These are phyloP conservation scores for Noctua comes DNA, from an alignment of 2,888 invertebrate species.

Conservation along the genomic window DNA sequence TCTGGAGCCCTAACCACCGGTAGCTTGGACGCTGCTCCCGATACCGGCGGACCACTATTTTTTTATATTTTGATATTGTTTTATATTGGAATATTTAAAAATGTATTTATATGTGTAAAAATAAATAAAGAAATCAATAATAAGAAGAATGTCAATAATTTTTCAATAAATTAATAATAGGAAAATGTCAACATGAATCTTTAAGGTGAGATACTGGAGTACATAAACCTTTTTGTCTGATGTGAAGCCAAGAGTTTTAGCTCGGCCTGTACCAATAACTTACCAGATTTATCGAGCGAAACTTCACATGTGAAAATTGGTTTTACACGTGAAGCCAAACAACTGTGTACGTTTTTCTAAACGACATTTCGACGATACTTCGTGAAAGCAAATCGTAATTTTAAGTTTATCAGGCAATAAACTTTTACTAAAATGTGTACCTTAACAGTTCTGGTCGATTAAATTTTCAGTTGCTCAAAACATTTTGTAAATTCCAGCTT, in stretches of 20 bases:
- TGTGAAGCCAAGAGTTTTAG: constrained; percentile 1
- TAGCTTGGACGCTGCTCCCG: too few species aligned
- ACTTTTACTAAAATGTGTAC: constrained; percentile 31
- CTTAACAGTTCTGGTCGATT: constrained; percentile 41
- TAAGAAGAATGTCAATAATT: too few species aligned
- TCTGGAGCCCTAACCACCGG: too few species aligned
- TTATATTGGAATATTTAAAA: too few species aligned
- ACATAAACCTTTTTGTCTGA: neutral
- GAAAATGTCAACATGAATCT: too few species aligned
- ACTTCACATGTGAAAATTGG: constrained; percentile 1
- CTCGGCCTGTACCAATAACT: neutral
- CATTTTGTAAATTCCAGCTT: constrained; percentile 14
- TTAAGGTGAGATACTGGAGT: too few species aligned
- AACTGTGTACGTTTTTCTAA: neutral
- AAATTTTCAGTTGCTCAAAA: constrained; percentile 8
- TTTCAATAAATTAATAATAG: too few species aligned
- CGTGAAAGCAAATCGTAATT: constrained; percentile 3
- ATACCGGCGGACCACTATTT: too few species aligned
- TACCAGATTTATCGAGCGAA: constrained; percentile 24
- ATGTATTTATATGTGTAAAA: too few species aligned
- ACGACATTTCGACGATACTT: neutral
- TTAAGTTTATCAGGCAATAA: constrained; percentile 1
- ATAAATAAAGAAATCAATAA: too few species aligned
- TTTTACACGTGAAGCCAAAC: neutral
- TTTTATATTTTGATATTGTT: too few species aligned